These are phyloP conservation scores for Spodoptera litura DNA, from an alignment of 1,140 invertebrate genomes.

Conservation along the genomic window DNA sequence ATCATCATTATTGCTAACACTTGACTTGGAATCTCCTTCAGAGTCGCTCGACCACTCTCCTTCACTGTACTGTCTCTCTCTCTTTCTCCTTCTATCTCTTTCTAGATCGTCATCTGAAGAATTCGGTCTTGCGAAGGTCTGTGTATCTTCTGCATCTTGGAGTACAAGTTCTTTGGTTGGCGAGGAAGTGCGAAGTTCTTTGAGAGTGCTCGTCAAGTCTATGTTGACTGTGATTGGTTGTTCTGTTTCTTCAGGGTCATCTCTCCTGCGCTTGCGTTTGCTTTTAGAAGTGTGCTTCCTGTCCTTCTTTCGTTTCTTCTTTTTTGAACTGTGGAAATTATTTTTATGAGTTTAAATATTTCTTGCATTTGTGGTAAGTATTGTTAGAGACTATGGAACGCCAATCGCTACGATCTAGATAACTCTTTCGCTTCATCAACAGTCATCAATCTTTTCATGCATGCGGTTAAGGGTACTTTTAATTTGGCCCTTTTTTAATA, in stretches of 20 bases:
- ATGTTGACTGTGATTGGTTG: constrained; percentile 62
- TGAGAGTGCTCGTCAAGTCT: constrained; percentile 73
- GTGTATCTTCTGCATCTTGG: constrained; percentile 53
- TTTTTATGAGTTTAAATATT: too few relatives aligned
- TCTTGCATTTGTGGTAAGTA: too few relatives aligned
- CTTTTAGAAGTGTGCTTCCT: constrained; percentile 67
- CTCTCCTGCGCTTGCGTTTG: constrained; percentile 65
- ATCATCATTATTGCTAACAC: constrained; percentile 12
- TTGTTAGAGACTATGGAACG: too few relatives aligned
- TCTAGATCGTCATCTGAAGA: constrained; percentile 55
- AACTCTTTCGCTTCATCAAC: too few relatives aligned
- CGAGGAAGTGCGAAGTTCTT: constrained; percentile 69
- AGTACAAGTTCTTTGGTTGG: constrained; percentile 73
- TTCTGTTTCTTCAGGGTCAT: constrained; percentile 52
- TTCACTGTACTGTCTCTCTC: constrained; percentile 75
- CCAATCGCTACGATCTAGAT: too few relatives aligned
- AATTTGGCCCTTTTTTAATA: too few relatives aligned
- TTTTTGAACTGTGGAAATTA: constrained; percentile 62
- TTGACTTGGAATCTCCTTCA: constrained; percentile 60
- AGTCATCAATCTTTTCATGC: too few relatives aligned
- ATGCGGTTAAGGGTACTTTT: too few relatives aligned
- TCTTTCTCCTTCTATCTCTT: constrained; percentile 53
- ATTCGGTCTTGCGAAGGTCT: constrained; percentile 40
- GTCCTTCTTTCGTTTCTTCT: constrained; percentile 74
- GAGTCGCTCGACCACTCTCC: constrained; percentile 82